These are phyloP conservation scores for Pseudococcus viburni DNA, from an alignment of 2,888 invertebrate species.

Conservation along the genomic window DNA sequence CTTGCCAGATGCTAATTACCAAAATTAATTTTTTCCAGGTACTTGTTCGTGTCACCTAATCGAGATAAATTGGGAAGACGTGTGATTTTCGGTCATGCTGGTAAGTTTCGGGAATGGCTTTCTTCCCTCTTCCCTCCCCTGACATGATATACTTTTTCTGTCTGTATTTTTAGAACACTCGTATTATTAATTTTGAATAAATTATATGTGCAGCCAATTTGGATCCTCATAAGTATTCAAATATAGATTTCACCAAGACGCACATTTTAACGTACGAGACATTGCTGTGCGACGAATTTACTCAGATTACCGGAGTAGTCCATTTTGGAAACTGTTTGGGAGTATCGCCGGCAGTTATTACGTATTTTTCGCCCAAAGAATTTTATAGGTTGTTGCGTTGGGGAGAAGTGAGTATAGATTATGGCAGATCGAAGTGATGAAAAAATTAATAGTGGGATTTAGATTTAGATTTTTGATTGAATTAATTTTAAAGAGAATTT, in stretches of 20 bases:
- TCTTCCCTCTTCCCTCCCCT: not conserved
- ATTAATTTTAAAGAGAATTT: too few species aligned
- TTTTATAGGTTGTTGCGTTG: constrained; percentile 81
- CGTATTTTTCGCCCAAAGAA: constrained; percentile 84
- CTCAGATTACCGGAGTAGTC: constrained; percentile 83
- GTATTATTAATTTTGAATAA: not conserved
- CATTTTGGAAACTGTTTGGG: constrained; percentile 85
- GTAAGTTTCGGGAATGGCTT: constrained; percentile 73
- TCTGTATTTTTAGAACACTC: not conserved
- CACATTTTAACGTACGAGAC: constrained; percentile 85
- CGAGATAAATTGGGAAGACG: constrained; percentile 82
- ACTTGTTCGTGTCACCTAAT: constrained; percentile 84
- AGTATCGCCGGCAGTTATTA: constrained; percentile 82
- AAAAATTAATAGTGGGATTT: too few species aligned
- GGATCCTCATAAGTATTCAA: constrained; percentile 83
- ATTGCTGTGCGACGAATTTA: constrained; percentile 85
- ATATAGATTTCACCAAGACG: constrained; percentile 84
- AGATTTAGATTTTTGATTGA: too few species aligned
- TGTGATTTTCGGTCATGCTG: constrained; percentile 83
- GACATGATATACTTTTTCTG: not conserved
- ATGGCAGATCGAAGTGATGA: not conserved
- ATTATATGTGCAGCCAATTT: constrained; percentile 77
- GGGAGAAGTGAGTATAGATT: constrained; percentile 77
- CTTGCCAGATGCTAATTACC: constrained; percentile 65
- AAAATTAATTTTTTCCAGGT: constrained; percentile 74